These are phyloP conservation scores for Nothobranchius kuhntae DNA, from an alignment of 2,113 vertebrate genomes.

Conservation along the genomic window DNA sequence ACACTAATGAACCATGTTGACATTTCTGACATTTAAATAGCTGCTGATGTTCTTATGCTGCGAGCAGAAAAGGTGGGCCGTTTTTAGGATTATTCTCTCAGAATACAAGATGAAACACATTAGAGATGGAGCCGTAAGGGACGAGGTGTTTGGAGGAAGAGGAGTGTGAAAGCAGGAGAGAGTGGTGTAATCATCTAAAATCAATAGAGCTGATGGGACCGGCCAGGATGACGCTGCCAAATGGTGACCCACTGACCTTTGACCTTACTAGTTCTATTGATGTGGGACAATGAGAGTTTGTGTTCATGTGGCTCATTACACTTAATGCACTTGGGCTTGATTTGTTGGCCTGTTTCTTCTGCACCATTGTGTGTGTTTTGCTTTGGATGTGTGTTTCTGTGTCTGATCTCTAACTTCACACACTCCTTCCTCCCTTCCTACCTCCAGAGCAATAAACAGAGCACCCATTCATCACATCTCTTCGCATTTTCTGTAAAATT, in stretches of 20 bases:
- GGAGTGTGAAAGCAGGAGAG: constrained; percentile 24
- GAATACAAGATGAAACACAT: constrained; percentile 28
- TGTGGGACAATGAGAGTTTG: constrained; percentile 21
- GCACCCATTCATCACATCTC: constrained; percentile 8
- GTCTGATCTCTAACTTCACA: constrained; percentile 19
- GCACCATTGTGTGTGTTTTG: background rate
- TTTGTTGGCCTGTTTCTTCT: constrained; percentile 6
- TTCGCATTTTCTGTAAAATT: constrained; percentile 19
- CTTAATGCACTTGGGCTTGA: background rate
- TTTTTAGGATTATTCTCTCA: constrained; percentile 38
- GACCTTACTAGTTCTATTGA: constrained; percentile 34
- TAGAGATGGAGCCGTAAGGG: constrained; percentile 21
- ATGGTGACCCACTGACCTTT: constrained; percentile 49
- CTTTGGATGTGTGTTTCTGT: constrained; percentile 12
- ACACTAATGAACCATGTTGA: constrained; percentile 33
- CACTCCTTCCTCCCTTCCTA: background rate
- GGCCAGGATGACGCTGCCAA: constrained; percentile 25
- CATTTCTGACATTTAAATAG: constrained; percentile 49
- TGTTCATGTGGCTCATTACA: constrained; percentile 1
- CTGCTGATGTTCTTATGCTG: constrained; percentile 34
- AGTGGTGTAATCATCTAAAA: constrained; percentile 59
- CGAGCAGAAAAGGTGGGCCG: constrained; percentile 6
- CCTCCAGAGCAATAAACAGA: constrained; percentile 19
- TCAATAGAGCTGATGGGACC: constrained; percentile 65
- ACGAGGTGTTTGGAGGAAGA: constrained; percentile 23